phyloP scores from a whole-genome alignment of 2,113 vertebrate genomes.

The Meles meles region DNA sequence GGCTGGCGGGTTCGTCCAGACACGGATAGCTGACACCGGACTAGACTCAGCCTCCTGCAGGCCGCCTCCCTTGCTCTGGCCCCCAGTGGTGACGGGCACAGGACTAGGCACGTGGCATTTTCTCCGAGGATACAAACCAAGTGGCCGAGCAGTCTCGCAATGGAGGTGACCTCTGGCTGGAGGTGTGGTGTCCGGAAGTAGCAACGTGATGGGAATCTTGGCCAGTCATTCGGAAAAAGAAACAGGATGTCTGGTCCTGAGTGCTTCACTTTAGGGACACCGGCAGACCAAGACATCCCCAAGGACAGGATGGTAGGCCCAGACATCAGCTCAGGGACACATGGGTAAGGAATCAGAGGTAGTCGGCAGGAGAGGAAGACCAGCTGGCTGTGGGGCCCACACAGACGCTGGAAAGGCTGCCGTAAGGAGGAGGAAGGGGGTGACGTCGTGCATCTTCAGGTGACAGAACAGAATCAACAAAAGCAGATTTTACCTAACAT shows the following conservation, averaged over 20 bases:
- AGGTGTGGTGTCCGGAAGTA: rapidly evolving
- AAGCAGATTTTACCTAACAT: background rate
- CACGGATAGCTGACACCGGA: background rate
- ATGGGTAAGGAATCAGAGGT: rapidly evolving
- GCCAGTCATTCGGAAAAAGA: background rate
- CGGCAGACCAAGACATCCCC: background rate
- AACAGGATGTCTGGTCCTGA: background rate
- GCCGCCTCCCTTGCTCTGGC: rapidly evolving
- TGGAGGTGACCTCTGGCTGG: background rate
- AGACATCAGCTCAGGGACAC: rapidly evolving
- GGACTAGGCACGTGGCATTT: rapidly evolving
- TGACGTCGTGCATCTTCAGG: background rate
- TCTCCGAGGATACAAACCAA: rapidly evolving
- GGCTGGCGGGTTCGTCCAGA: background rate
- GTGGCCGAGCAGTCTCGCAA: rapidly evolving
- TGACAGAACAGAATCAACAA: background rate
- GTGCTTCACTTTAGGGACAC: background rate
- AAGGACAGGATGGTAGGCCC: background rate
- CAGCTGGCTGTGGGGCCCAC: background rate
- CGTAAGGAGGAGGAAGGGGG: rapidly evolving
- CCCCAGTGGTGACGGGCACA: rapidly evolving
- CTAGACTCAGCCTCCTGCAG: rapidly evolving
- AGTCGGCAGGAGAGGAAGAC: background rate
- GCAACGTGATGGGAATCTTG: background rate
- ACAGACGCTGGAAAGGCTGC: background rate